phyloP scores from a whole-genome alignment of 2,797 vertebrate genomes.

The Limnodromus scolopaceus region DNA sequence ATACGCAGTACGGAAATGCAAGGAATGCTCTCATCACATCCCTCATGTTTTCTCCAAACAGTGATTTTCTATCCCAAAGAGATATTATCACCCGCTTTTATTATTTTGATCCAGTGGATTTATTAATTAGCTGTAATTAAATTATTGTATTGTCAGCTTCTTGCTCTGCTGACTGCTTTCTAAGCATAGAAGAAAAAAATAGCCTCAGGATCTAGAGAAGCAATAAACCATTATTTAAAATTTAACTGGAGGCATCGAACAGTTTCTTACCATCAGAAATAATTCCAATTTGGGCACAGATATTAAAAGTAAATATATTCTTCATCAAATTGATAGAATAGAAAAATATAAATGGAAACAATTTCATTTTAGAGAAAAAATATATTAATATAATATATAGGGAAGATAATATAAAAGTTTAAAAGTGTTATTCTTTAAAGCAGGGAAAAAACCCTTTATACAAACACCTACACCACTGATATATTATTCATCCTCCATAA shows the following conservation, averaged over 20 bases:
- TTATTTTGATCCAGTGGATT: not conserved
- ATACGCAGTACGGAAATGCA: not conserved
- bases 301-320: not conserved
- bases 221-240: not conserved
- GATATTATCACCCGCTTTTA: not conserved
- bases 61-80: not conserved
- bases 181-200: not conserved
- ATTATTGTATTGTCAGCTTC: not conserved
- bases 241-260: not conserved
- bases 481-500: conserved; percentile 18
- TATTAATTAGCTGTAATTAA: not conserved
- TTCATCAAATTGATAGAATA: not conserved
- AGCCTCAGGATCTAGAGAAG: not conserved
- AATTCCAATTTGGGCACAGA: not conserved
- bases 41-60: not conserved
- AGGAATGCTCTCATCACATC: not conserved
- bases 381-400: not conserved
- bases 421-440: not conserved
- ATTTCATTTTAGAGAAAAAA: not conserved
- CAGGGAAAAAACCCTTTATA: not conserved
- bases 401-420: not conserved
- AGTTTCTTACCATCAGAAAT: not conserved
- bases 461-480: conserved; percentile 8
- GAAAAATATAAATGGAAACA: not conserved
- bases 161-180: not conserved